Conservation (phyloP, 1,140 invertebrate genomes). For the Nylanderia fulva region DNA sequence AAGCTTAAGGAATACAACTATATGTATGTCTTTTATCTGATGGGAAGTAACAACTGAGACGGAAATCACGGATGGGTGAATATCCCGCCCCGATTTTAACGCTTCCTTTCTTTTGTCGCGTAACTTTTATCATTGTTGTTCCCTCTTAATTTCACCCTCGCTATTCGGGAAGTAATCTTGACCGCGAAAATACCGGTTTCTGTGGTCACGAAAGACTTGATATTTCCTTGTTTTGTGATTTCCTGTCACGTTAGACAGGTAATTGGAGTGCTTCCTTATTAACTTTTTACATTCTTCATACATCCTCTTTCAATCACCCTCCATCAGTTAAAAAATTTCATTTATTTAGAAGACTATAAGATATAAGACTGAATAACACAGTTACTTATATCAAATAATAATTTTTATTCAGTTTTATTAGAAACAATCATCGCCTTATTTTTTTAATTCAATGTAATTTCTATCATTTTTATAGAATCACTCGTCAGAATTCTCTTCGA, state of each 20-base stretch:
- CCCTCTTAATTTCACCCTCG: conserved; percentile 57
- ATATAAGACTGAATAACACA: neutral
- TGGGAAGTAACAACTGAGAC: conserved; percentile 48
- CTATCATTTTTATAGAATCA: neutral
- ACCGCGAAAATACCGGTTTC: conserved; percentile 71
- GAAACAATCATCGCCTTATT: neutral
- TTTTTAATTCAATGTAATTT: neutral
- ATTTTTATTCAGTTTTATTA: neutral
- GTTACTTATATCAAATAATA: neutral
- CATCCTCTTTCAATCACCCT: too few species aligned
- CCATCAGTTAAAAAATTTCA: neutral
- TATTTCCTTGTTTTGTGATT: conserved; percentile 54
- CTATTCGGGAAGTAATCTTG: conserved; percentile 47
- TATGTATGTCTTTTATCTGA: conserved; percentile 57
- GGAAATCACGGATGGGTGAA: conserved; percentile 78
- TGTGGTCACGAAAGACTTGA: conserved; percentile 56
- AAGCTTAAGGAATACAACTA: conserved; percentile 31
- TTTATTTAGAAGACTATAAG: neutral
- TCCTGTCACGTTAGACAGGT: conserved; percentile 55
- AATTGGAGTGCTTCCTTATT: conserved; percentile 34
- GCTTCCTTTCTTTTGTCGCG: conserved; percentile 66
- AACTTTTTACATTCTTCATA: conserved; percentile 3
- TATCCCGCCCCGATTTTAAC: conserved; percentile 70
- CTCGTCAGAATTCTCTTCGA: neutral
- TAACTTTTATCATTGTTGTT: conserved; percentile 56